These are phyloP conservation scores for Oncorhynchus keta DNA, from an alignment of 2,113 vertebrate genomes.

Conservation along the genomic window DNA sequence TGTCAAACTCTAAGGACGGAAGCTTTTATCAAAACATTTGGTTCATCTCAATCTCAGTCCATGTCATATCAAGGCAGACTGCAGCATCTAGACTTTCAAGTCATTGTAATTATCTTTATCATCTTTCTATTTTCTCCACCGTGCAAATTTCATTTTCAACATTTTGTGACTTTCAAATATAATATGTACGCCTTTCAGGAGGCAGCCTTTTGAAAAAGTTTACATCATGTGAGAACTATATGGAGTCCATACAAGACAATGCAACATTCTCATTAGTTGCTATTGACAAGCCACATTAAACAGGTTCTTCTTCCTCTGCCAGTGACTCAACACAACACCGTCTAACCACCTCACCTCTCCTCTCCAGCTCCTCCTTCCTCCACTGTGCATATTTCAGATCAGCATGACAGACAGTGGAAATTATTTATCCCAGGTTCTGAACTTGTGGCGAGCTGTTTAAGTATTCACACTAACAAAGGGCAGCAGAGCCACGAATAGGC, in stretches of 20 bases:
- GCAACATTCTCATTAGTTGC: constrained; percentile 75
- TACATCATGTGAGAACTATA: constrained; percentile 63
- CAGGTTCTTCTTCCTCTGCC: constrained; percentile 53
- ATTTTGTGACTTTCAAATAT: constrained; percentile 65
- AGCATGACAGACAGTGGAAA: constrained; percentile 76
- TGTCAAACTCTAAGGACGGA: constrained; percentile 53
- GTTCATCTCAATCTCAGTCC: constrained; percentile 60
- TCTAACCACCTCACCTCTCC: constrained; percentile 27
- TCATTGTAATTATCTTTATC: constrained; percentile 42
- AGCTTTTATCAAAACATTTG: constrained; percentile 71
- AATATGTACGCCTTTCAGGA: constrained; percentile 43
- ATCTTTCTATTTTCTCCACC: constrained; percentile 11
- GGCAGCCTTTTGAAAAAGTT: constrained; percentile 68
- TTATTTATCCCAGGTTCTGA: constrained; percentile 76
- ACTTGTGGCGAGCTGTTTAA: constrained; percentile 74
- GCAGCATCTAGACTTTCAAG: neutral
- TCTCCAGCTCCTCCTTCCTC: constrained; percentile 32
- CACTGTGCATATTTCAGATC: constrained; percentile 74
- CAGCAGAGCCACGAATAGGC: constrained; percentile 70
- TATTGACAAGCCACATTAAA: constrained; percentile 77
- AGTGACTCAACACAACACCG: constrained; percentile 45
- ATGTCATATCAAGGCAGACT: constrained; percentile 59
- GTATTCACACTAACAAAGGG: constrained; percentile 81
- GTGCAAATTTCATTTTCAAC: constrained; percentile 66
- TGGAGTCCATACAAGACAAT: constrained; percentile 50